Evolutionary conservation across 2,113 vertebrate genomes (phyloP).

Genomic region (Empidonax traillii): DNA sequence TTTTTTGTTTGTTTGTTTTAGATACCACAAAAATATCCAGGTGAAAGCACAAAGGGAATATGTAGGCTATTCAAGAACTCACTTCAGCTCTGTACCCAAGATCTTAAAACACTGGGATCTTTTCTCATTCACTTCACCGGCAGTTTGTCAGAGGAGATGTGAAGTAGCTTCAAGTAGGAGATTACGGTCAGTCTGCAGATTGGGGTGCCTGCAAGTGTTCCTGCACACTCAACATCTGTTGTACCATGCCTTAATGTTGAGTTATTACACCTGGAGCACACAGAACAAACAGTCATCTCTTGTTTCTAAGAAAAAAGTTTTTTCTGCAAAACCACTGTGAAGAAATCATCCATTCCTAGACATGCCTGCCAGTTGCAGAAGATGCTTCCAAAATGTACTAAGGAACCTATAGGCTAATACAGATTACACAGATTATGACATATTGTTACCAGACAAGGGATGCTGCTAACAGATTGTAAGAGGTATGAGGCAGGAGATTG

Average conservation of each 20-base stretch:
- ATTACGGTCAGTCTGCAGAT: neutral
- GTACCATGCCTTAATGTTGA: neutral
- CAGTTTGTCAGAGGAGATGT: neutral
- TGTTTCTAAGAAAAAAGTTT: neutral
- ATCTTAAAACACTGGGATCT: neutral
- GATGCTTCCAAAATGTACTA: neutral
- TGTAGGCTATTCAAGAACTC: neutral
- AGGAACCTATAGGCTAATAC: neutral
- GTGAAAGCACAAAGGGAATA: neutral
- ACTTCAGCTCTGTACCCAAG: neutral
- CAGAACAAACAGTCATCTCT: neutral
- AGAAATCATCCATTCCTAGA: neutral
- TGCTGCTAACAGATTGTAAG: neutral
- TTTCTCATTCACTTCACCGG: neutral
- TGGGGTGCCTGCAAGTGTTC: neutral
- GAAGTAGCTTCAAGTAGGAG: neutral
- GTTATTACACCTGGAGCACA: neutral
- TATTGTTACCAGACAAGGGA: neutral
- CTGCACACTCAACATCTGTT: neutral
- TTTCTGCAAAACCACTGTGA: neutral
- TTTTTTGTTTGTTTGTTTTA: neutral
- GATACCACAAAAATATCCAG: neutral
- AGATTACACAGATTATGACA: neutral
- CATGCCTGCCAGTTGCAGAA: neutral
- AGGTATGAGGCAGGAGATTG: neutral